Percentiles rank a stretch among this genome's conserved stretches.
These are phyloP conservation scores for Xiphophorus birchmanni DNA, from an alignment of 2,797 vertebrate genomes.

Conservation along the genomic window DNA sequence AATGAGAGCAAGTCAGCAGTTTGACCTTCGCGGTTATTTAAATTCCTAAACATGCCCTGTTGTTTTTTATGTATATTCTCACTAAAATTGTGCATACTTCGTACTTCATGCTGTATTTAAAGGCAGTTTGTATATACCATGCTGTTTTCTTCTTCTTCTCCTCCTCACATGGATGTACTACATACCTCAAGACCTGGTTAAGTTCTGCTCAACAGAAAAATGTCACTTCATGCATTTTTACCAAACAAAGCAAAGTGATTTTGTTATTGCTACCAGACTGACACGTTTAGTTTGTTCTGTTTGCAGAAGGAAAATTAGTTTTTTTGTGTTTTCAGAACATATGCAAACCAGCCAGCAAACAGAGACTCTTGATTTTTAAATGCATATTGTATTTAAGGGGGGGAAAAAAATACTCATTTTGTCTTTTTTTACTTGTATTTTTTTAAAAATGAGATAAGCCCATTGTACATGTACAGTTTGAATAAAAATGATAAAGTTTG, in stretches of 20 bases:
- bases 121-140: conserved; percentile 45
- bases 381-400: conserved; percentile 76
- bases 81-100: conserved; percentile 35
- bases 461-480: conserved; percentile 84
- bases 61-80: conserved; percentile 20
- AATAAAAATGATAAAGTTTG: conserved; percentile 84
- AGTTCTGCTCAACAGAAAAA: conserved; percentile 24
- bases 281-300: conserved; percentile 46
- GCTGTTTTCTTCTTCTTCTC: conserved; percentile 20
- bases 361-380: conserved; percentile 53
- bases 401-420: conserved; percentile 72
- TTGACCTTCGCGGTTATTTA: conserved; percentile 19
- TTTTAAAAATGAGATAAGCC: conserved; percentile 62
- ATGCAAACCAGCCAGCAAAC: conserved; percentile 68
- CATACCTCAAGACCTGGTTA: conserved; percentile 63
- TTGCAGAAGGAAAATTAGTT: conserved; percentile 64
- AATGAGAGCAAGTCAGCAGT: not conserved
- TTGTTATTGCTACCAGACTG: conserved; percentile 38
- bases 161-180: conserved; percentile 52
- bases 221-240: conserved; percentile 35
- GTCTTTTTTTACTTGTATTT: conserved; percentile 82
- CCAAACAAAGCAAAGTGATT: conserved; percentile 48
- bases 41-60: conserved; percentile 20
- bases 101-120: conserved; percentile 29
- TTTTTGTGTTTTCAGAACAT: conserved; percentile 45